Evolutionary conservation across 2,113 vertebrate species (phyloP), one percentile per base, ranked within the genome.

Genomic region (Origma solitaria): DNA sequence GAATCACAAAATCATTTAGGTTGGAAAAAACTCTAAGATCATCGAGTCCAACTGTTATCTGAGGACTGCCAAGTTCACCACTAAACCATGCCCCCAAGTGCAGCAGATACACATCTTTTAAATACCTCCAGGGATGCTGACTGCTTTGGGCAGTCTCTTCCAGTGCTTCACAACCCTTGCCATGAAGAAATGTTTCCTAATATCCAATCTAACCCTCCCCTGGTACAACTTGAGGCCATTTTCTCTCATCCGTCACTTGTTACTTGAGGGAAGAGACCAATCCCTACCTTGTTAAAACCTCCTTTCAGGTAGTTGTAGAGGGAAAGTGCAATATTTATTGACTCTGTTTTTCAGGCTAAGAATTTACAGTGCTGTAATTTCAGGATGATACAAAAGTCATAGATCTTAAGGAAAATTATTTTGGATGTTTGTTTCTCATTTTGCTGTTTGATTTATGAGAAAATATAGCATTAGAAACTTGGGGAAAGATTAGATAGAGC

Each of bases 391-490:
- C 8, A 44, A n/a, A 79, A 88, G 13, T 56, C 53, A 47, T 10
- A 76, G 21, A 60, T 38, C 33, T 56, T 60, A 64, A 31, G 6
- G 22, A 72, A 86, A 92, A 70, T 8, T 24, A 66, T 45, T 79
- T 82, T 51, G 21, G 15, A 50, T 79, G 9, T 30, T 45, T 57
- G 5, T 14, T 91, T 61, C 58, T 69, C 44, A 8, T n/a, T 91
- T 91, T 91, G 56, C 16, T 47, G 66, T 53, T 65, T 73, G 33
- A 18, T 92, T 78, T 61, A 2, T 51, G 76, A 71, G 58, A 54
- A 95, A 88, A 81, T 35, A 70, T 5, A 57, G 51, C 38, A 78
- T 84, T 54, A 87, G 51, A 89, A 95, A 66, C 21, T 57, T 65
- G 6, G 6, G 38, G 21, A 70, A 77, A 66, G 11, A 83, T 69